These are phyloP conservation scores for Amphimedon queenslandica DNA, from an alignment of 37 sponge, comb jelly and placozoan species.

Conservation along the genomic window DNA sequence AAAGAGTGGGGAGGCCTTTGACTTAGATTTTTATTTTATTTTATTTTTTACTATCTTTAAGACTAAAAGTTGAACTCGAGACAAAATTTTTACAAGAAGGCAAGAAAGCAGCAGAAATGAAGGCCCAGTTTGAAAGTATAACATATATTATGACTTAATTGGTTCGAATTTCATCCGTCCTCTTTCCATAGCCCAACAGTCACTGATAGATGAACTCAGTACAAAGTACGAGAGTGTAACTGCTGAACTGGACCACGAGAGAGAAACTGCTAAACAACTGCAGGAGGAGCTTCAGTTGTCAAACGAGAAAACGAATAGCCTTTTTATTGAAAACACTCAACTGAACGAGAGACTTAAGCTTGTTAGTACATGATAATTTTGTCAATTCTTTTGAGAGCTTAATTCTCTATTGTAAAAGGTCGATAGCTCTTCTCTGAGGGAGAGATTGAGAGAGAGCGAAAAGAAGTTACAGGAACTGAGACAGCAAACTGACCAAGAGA, in stretches of 20 bases:
- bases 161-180: too few species aligned
- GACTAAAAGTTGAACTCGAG: conserved; percentile 1
- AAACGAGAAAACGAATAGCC: conserved; percentile 4
- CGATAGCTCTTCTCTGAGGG: not conserved
- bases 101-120: conserved; percentile 8
- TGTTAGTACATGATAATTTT: conserved; percentile 7
- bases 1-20: not conserved
- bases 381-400: too few species aligned
- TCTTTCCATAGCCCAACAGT: not conserved
- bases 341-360: not conserved
- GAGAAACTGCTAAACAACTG: conserved; percentile 10
- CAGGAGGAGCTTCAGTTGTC: conserved; percentile 29
- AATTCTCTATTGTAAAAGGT: too few species aligned
- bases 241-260: conserved; percentile 21
- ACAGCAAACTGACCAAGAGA: not conserved
- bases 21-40: not conserved
- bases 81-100: not conserved
- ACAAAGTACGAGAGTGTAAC: not conserved
- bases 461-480: not conserved
- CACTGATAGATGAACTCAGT: not conserved
- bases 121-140: not conserved
- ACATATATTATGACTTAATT: not conserved
- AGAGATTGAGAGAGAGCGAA: not conserved
- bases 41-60: too few species aligned
- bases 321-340: conserved; percentile 30